Evolutionary conservation across 92 coral and sea anemone species (phyloP).

Genomic region (Meandrina meandrites): DNA sequence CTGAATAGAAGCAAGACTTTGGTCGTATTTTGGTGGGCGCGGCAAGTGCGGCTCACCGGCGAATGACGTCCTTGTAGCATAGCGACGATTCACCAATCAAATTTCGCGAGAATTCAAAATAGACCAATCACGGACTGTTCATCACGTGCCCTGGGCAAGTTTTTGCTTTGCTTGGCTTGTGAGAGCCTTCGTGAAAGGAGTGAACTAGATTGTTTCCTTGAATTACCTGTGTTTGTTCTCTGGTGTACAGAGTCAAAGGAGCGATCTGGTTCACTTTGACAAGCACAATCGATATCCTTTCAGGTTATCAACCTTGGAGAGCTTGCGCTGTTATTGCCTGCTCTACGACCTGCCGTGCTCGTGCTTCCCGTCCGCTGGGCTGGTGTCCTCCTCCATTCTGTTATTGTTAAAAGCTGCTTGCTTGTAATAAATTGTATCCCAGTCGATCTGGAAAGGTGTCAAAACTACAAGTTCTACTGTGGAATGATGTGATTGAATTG

Average conservation of each 20-base stretch:
- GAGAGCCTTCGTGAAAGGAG: constrained; percentile 60
- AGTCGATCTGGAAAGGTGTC: constrained; percentile 24
- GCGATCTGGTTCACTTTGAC: constrained; percentile 20
- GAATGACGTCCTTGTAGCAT: constrained; percentile 94
- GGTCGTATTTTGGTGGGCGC: constrained; percentile 56
- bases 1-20: not conserved
- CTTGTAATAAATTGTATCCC: constrained; percentile 4
- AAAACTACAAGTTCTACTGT: constrained; percentile 5
- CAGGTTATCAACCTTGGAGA: not conserved
- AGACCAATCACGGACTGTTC: constrained; percentile 75
- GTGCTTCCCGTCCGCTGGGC: constrained; percentile 21
- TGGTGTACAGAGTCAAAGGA: constrained; percentile 21
- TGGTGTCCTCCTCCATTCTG: constrained; percentile 19
- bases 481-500: not conserved
- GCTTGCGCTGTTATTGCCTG: not conserved
- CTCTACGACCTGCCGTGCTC: not conserved
- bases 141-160: constrained; percentile 89
- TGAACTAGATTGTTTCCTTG: constrained; percentile 25
- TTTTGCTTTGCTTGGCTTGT: constrained; percentile 63
- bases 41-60: constrained; percentile 64
- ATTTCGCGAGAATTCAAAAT: constrained; percentile 74
- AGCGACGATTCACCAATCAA: constrained; percentile 91
- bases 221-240: constrained; percentile 37
- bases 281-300: not conserved
- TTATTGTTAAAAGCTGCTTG: constrained; percentile 32